Evolutionary conservation across 2,797 vertebrate genomes (phyloP), one percentile per base, ranked within the genome.

Genomic region (Notolepis coatsorum): DNA sequence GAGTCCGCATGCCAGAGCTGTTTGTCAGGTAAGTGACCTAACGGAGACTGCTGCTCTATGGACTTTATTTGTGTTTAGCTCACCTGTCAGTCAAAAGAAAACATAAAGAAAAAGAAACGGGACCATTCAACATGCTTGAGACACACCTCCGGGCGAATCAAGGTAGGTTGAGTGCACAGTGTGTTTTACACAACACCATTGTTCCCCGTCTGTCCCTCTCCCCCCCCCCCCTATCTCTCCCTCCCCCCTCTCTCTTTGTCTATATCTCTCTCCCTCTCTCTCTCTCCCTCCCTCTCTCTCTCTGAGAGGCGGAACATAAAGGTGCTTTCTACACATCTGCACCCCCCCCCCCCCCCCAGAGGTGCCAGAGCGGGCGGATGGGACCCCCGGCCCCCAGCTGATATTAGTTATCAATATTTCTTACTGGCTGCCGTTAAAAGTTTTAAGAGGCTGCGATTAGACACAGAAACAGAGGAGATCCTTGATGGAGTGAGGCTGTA

Each of bases 341-440:
- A 37, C 18, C 3, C 73, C 71, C 43, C 24, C 35, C 59, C 50
- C 39, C 66, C 38, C 61, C 72, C 73, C 52, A 80, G 49, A 69
- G 17, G 43, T 41, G 80, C 82, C 79, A 86, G 63, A 31, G 15
- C 33, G 49, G 72, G 79, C 69, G 7, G 68, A 77, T 66, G 31
- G 31, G 59, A 60, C 77, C 59, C 52, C 58, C 67, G 43, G 23
- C 62, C 43, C 81, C 75, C 86, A 88, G 73, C 74, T 88, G 83
- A 90, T 89, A 87, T 85, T 81, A 88, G 77, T 88, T 88, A 84
- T 90, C 82, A 27, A 89, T 90, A 89, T 81, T 90, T 68, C n/a
- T 88, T 77, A 90, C 78, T 71, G 59, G 61, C 27, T 68, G 42
- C 58, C 37, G 82, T 91, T 86, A 89, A n/a, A 91, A 86, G 65